phyloP scores from a whole-genome alignment of 2,113 vertebrate species.

The Reinhardtius hippoglossoides region DNA sequence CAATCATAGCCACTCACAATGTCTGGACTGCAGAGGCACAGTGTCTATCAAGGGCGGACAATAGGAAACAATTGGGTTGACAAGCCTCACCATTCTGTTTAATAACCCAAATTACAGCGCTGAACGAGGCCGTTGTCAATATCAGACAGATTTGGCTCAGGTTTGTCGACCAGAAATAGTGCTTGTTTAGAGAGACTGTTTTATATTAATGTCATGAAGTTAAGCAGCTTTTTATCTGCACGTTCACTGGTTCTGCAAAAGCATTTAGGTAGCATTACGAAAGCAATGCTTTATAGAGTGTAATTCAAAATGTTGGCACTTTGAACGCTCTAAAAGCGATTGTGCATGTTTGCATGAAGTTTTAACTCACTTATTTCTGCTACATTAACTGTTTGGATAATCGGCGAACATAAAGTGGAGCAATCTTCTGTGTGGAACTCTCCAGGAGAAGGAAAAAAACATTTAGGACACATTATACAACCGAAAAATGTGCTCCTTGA shows the following conservation, averaged over 20 bases:
- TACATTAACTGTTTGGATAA: conserved; percentile 9
- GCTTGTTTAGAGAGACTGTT: not conserved
- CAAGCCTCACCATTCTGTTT: conserved; percentile 3
- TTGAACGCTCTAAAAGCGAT: not conserved
- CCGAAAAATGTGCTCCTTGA: conserved; percentile 37
- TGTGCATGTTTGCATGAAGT: conserved; percentile 14
- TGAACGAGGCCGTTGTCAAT: conserved; percentile 7
- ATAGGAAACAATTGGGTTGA: conserved; percentile 21
- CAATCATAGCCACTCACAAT: conserved; percentile 33
- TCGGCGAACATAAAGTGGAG: not conserved
- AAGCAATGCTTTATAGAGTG: not conserved
- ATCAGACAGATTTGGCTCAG: conserved; percentile 7
- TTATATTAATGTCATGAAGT: not conserved
- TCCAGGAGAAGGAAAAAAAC: not conserved
- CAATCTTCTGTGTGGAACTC: conserved; percentile 2
- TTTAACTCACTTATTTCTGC: conserved; percentile 18
- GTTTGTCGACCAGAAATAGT: not conserved
- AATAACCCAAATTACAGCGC: conserved; percentile 24
- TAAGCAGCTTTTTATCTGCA: conserved; percentile 9
- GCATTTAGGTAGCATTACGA: not conserved
- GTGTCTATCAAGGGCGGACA: conserved; percentile 24
- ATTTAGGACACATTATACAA: conserved; percentile 31
- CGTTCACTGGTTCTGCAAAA: not conserved
- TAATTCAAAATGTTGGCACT: not conserved
- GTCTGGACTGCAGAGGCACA: conserved; percentile 25